Evolutionary conservation across 2,113 vertebrate species (phyloP).

Genomic region (Sylvia atricapilla): DNA sequence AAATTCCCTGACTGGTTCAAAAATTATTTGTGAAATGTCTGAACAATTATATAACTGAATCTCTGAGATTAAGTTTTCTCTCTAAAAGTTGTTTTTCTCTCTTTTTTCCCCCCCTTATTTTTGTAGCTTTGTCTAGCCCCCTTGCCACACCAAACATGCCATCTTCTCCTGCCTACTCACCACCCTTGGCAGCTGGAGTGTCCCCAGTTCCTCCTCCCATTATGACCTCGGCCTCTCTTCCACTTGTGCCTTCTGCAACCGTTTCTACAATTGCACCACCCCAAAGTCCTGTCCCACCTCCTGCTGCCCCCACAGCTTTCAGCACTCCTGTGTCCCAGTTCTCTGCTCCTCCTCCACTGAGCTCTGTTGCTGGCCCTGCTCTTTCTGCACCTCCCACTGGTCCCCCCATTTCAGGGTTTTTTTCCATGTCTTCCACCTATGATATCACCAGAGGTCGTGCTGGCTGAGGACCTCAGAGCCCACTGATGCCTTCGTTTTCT

Average conservation of each 20-base stretch:
- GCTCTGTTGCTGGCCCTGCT: conserved; percentile 28
- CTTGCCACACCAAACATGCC: conserved; percentile 50
- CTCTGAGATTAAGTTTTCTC: neutral
- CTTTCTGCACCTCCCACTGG: conserved; percentile 71
- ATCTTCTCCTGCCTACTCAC: conserved; percentile 33
- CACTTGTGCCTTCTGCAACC: conserved; percentile 51
- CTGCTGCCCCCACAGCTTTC: conserved; percentile 27
- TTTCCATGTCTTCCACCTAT: conserved; percentile 79
- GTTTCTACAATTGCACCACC: neutral
- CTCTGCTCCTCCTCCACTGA: conserved; percentile 19
- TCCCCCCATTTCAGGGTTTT: conserved; percentile 82
- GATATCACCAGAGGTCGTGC: conserved; percentile 95
- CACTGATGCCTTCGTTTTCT: conserved; percentile 90
- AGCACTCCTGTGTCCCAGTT: neutral
- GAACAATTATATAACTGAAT: neutral
- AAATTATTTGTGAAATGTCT: neutral
- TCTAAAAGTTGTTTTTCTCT: neutral
- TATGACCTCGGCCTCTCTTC: conserved; percentile 47
- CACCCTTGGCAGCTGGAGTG: conserved; percentile 24
- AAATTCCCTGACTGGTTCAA: neutral
- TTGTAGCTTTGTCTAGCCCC: conserved; percentile 63
- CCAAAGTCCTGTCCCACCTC: neutral
- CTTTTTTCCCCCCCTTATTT: neutral
- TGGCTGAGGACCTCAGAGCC: conserved; percentile 91
- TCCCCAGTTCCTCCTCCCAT: conserved; percentile 56